phyloP scores from a whole-genome alignment of 2,888 invertebrate genomes.

The Oscheius sp. region DNA sequence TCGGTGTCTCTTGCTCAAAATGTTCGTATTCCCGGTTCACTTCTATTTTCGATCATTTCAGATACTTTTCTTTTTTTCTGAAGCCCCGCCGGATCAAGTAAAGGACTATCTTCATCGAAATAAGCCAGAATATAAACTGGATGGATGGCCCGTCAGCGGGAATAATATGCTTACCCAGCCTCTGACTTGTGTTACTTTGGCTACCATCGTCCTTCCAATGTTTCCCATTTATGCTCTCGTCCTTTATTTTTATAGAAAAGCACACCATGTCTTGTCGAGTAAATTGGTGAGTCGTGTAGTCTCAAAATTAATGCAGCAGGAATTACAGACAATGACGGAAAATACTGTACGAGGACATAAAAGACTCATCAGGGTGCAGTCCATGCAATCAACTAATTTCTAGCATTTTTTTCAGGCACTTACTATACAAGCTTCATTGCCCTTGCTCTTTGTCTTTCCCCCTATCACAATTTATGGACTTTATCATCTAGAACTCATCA shows the following conservation, averaged over 20 bases:
- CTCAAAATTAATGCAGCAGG: background rate
- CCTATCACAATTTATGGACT: slow-evolving; percentile 59
- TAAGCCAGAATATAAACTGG: slow-evolving; percentile 44
- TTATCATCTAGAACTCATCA: slow-evolving; percentile 58
- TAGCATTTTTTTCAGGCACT: slow-evolving; percentile 46
- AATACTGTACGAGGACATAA: slow-evolving; percentile 23
- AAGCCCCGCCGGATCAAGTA: slow-evolving; percentile 51
- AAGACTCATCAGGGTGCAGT: slow-evolving; percentile 29
- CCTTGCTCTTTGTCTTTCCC: slow-evolving; percentile 60
- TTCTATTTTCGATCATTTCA: slow-evolving; percentile 35
- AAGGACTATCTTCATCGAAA: slow-evolving; percentile 41
- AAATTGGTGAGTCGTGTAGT: slow-evolving; percentile 31
- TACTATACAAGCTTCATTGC: slow-evolving; percentile 60
- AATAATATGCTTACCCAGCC: slow-evolving; percentile 58
- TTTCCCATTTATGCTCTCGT: slow-evolving; percentile 60
- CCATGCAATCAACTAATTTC: background rate
- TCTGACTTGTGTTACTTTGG: slow-evolving; percentile 55
- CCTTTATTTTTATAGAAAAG: slow-evolving; percentile 55
- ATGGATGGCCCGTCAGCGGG: slow-evolving; percentile 46
- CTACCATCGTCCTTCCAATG: slow-evolving; percentile 62
- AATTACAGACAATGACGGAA: slow-evolving; percentile 22
- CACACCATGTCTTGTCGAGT: slow-evolving; percentile 41
- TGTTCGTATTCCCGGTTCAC: slow-evolving; percentile 28
- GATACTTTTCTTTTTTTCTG: slow-evolving; percentile 62
- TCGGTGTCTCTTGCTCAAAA: slow-evolving; percentile 53